Evolutionary conservation across 2,797 vertebrate genomes (phyloP), one percentile per base, ranked within the genome.

Genomic region (Alosa sapidissima): DNA sequence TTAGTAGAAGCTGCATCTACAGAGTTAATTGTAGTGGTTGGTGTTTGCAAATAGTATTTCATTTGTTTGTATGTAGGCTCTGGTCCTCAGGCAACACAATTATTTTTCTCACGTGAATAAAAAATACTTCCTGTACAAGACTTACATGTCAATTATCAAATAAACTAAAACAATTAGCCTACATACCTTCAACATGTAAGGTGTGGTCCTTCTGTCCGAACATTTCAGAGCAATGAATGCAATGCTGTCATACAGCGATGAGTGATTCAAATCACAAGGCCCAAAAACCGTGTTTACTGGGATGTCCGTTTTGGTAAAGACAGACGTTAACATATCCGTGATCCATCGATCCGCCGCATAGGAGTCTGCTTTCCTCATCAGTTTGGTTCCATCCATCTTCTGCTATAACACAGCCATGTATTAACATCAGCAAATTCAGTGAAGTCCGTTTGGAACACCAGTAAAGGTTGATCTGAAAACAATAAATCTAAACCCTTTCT

Each of bases 141-240:
- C 19, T 45, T 21, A 41, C 58, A 95, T 93, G n/a, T n/a, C n/a
- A n/a, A n/a, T n/a, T n/a, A n/a, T n/a, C n/a, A n/a, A n/a, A n/a
- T n/a, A n/a, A n/a, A n/a, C n/a, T 2, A 19, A 14, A 11, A 3
- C 16, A 81, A 21, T 14, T 75, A 81, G 13, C 19, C 45, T 21
- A 41, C 58, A 95, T 93, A 97, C 96, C 95, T 95, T 93, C 84
- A 97, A 96, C 84, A 96, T 95, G 4, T 96, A 96, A 84, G 96
- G 95, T 0, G 96, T 94, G 0, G 95, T 96, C 87, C 95, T 94
- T 89, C 96, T 96, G 93, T 97, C 96, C 0, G 95, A 95, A 87
- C 95, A 96, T 85, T 97, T 97, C 72, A 96, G 96, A 2, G 96
- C 96, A 85, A 97, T 94, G 89, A 97, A 97, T 33, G 96, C 96